Base-by-base conservation (phyloP, 2,888 invertebrate genomes). In the Zaprionus obscuricornis region DNA sequence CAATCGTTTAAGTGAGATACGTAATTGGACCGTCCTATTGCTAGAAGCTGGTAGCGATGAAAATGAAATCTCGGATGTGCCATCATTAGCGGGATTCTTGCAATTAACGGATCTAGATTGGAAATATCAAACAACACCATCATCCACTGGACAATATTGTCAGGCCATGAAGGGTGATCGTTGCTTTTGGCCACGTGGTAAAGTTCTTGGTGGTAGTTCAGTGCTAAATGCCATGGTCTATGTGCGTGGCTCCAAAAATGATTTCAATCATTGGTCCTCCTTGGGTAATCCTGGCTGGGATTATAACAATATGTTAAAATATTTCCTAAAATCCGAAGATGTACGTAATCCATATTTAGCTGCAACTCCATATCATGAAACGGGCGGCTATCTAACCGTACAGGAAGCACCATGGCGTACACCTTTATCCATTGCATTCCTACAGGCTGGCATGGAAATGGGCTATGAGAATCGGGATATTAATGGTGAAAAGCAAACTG, bases 181-280 rank as follows among this genome's bases (percentile, higher is more conserved):
- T 62, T 97, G 96, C 89, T 96, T 96, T 90, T 97, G 96, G 97
- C 96, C 97, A 1, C 92, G 98, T 66, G 98, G 98, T 45, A 97
- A 96, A 89, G 97, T 95, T 11, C 92, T 97, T 14, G 97, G 97
- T 16, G 97, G 98, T 8, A 94, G 95, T 51, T 96, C 96, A 79
- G 96, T 96, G 1, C 92, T 97, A 0, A 97, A 97, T 88, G 96
- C 96, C 8, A 97, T 98, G 97, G 93, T 97, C 24, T 98, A 98
- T 90, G 94, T 96, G 7, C 92, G 98, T 45, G 97, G 97, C 46
- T 97, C 96, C 85, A 92, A 93, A 71, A 93, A 93, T 58, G 97
- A 97, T 86, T 98, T 96, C 90, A 96, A 97, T 88, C 92, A 93
- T 16, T 98, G 97, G 97, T 95, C 95, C 24, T 92, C 92, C 0